These are phyloP conservation scores for Brachionichthys hirsutus DNA, from an alignment of 2,113 vertebrate species.

Conservation along the genomic window DNA sequence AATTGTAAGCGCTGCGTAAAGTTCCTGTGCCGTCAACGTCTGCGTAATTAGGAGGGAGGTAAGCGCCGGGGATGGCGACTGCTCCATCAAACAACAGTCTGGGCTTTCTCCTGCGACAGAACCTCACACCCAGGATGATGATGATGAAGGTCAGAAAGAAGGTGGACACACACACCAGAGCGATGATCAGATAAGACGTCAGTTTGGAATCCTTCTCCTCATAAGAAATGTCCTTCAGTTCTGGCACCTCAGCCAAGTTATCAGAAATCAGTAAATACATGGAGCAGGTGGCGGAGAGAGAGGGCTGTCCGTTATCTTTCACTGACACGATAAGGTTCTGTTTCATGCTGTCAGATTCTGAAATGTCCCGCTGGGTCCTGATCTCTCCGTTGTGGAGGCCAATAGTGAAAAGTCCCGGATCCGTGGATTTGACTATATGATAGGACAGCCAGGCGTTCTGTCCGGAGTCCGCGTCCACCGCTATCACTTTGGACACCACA, in stretches of 20 bases:
- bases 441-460: too few species aligned
- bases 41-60: conserved; percentile 68
- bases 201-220: conserved; percentile 53
- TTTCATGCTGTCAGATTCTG: conserved; percentile 77
- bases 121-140: conserved; percentile 66
- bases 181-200: conserved; percentile 67
- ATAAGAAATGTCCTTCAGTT: conserved; percentile 56
- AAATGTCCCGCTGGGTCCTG: conserved; percentile 77
- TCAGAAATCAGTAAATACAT: conserved; percentile 3
- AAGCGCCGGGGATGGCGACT: conserved; percentile 60
- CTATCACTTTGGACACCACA: too few species aligned
- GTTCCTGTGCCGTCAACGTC: conserved; percentile 67
- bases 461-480: too few species aligned
- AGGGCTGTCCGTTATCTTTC: conserved; percentile 58
- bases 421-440: too few species aligned
- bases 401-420: too few species aligned
- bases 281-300: conserved; percentile 74
- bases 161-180: conserved; percentile 58
- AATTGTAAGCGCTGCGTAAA: conserved; percentile 55
- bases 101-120: conserved; percentile 33
- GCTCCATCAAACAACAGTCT: conserved; percentile 68
- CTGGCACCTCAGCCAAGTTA: conserved; percentile 4
- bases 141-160: conserved; percentile 65
- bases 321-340: conserved; percentile 80
- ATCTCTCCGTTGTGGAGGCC: conserved; percentile 41